Base-by-base conservation (phyloP, 2,888 invertebrate species). In the Eupithecia insigniata region DNA sequence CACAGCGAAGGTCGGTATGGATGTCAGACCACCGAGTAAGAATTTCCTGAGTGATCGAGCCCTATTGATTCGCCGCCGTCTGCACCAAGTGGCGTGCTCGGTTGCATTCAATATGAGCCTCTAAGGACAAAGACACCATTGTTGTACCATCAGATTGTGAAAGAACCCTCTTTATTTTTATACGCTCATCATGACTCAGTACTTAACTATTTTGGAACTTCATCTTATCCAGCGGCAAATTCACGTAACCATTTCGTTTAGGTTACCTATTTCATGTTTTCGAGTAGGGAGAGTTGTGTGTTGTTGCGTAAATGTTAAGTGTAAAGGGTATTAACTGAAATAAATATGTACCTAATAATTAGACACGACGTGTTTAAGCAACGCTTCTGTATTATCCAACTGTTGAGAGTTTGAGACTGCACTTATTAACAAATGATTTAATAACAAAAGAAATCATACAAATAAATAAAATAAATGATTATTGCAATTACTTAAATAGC, bases 71-170 rank as follows among this genome's bases (percentile, higher is more conserved):
- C 82, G 88, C 88, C 89, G 89, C 86, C 83, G 82, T 82, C 79
- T 81, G 82, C 79, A 73, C 76, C 81, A 80, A 82, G 81, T 81
- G 81, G 83, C 80, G 83, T 84, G 88, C 90, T 85, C 79, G 80
- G 84, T 80, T 89, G 91, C 90, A 92, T 92, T 89, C 87, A 84
- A 87, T 91, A 90, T 90, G 86, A 90, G 86, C 81, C 76, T 70
- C 78, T 79, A 80, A 80, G 82, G 83, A 86, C 87, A 87, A 90
- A 84, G 80, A 78, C 76, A 76, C 84, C 83, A 87, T 89, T 90
- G 88, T 89, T 84, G 81, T 77, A 80, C 72, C 68, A 80, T 84
- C 81, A 82, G 85, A 86, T 86, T 87, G 80, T 81, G 74, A 81
- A 85, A 82, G 79, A 82, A 82, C 80, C 75, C 70, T 43, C 76